Conservation (phyloP, 2,113 vertebrate genomes). For the human region GRCh38 chr3:152387501-152388000, state of each 20-base stretch:
- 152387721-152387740: neutral
- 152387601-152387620: neutral
- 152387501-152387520: neutral
- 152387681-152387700: neutral
- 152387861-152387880: neutral
- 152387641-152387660: slow-evolving; percentile 19
- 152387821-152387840: neutral
- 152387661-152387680: neutral
- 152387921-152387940: neutral
- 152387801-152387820: neutral
- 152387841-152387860: neutral
- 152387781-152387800: neutral
- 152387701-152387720: neutral
- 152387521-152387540: slow-evolving; percentile 1
- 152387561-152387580: neutral
- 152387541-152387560: neutral
- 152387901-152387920: neutral
- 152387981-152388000: neutral
- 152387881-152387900: neutral
- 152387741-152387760: neutral
- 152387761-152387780: neutral
- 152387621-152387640: neutral
- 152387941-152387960: neutral
- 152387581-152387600: neutral
- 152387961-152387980: neutral